Conservation (phyloP, 92 coral and sea anemone species). For the Nematostella vectensis region DNA sequence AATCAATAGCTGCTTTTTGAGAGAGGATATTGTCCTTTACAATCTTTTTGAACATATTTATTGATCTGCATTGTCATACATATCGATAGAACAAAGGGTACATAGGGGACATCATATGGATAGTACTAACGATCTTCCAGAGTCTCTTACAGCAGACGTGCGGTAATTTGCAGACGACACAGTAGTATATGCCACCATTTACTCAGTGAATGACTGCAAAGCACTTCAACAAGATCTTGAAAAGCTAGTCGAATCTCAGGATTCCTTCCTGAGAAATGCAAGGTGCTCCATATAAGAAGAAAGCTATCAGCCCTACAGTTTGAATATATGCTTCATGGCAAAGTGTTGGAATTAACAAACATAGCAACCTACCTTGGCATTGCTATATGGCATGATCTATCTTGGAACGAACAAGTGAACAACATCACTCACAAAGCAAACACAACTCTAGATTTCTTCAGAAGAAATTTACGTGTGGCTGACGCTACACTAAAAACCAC, state of each 20-base stretch:
- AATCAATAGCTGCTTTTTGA: too few species aligned
- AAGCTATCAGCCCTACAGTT: slow-evolving; percentile 12
- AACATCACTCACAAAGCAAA: slow-evolving; percentile 12
- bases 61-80: too few species aligned
- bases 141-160: too few species aligned
- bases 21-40: too few species aligned
- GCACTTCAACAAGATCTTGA: slow-evolving; percentile 20
- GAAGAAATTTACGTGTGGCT: slow-evolving; percentile 15
- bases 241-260: slow-evolving; percentile 13
- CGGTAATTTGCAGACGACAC: slow-evolving; percentile 1
- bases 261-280: slow-evolving; percentile 34
- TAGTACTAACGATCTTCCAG: too few species aligned
- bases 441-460: slow-evolving; percentile 5
- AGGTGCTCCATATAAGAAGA: slow-evolving; percentile 29
- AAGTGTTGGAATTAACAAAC: slow-evolving; percentile 10
- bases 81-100: too few species aligned
- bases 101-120: too few species aligned
- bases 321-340: slow-evolving; percentile 21
- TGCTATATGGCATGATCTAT: neutral
- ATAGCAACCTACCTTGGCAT: neutral
- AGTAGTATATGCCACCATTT: neutral
- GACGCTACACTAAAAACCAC: slow-evolving; percentile 6
- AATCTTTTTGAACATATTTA: too few species aligned
- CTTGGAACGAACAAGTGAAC: slow-evolving; percentile 5
- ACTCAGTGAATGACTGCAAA: slow-evolving; percentile 11